phyloP scores from a whole-genome alignment of 2,888 invertebrate species.

The Epicampocera succincta region DNA sequence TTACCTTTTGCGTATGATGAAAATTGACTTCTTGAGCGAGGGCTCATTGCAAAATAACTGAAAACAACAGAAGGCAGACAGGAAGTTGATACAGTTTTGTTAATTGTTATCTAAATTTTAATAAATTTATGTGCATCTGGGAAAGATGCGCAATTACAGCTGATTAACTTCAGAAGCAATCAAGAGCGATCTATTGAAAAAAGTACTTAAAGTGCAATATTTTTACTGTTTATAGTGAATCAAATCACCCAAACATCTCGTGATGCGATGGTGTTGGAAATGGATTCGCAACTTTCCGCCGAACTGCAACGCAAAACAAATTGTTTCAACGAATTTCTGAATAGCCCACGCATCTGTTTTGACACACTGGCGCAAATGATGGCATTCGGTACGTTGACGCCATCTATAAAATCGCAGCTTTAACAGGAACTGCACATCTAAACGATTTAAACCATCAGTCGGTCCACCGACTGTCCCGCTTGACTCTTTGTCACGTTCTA shows the following conservation, averaged over 20 bases:
- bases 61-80: not conserved
- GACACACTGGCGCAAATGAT: constrained; percentile 54
- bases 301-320: no score
- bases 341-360: constrained; percentile 22
- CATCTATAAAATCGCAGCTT: constrained; percentile 57
- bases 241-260: no score
- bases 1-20: not conserved
- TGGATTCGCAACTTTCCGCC: no score
- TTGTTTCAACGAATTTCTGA: not conserved
- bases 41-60: constrained; percentile 15
- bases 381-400: constrained; percentile 61
- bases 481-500: not conserved
- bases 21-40: not conserved
- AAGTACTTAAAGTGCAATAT: no score
- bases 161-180: no score
- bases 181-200: no score
- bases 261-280: no score
- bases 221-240: no score
- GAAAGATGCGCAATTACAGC: no score
- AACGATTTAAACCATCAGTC: not conserved
- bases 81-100: no score
- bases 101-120: no score
- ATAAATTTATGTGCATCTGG: no score
- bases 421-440: constrained; percentile 57
- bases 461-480: not conserved